A percentile compares a stretch with the other conserved stretches of the same genome.
Evolutionary conservation across 2,113 vertebrate species (phyloP).

Genomic region (Mormyrus iriodes): DNA sequence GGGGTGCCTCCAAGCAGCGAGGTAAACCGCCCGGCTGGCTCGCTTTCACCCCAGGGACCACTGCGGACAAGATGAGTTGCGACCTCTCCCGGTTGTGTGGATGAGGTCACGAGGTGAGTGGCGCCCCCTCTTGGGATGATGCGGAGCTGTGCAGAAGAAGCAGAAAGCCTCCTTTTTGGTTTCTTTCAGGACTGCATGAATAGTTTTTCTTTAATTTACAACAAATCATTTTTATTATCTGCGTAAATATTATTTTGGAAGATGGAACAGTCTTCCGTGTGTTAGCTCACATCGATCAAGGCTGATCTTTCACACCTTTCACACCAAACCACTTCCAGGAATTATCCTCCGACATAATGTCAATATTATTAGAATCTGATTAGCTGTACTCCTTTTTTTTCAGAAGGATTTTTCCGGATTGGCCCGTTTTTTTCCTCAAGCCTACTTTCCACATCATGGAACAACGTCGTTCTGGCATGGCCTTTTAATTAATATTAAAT

Average conservation of each 20-base stretch:
- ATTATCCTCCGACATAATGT: background rate
- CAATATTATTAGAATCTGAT: background rate
- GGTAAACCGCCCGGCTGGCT: background rate
- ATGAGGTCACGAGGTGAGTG: background rate
- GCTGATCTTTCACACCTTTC: background rate
- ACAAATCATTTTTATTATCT: background rate
- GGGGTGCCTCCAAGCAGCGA: background rate
- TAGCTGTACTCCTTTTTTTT: background rate
- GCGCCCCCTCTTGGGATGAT: background rate
- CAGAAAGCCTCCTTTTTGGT: background rate
- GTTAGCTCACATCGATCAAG: background rate
- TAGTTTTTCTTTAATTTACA: background rate
- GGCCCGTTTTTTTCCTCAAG: constrained; percentile 14
- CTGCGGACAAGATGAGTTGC: constrained; percentile 1
- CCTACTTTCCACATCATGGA: constrained; percentile 34
- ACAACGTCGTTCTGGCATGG: constrained; percentile 42
- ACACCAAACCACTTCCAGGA: background rate
- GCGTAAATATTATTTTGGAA: background rate
- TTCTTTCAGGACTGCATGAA: background rate
- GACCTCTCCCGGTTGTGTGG: background rate
- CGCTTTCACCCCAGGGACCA: background rate
- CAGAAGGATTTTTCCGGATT: background rate
- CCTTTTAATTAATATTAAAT: constrained; percentile 48
- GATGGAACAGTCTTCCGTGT: background rate
- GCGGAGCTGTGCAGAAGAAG: background rate